These are phyloP conservation scores for Buphagus erythrorhynchus DNA, from an alignment of 2,797 vertebrate species.

Conservation along the genomic window DNA sequence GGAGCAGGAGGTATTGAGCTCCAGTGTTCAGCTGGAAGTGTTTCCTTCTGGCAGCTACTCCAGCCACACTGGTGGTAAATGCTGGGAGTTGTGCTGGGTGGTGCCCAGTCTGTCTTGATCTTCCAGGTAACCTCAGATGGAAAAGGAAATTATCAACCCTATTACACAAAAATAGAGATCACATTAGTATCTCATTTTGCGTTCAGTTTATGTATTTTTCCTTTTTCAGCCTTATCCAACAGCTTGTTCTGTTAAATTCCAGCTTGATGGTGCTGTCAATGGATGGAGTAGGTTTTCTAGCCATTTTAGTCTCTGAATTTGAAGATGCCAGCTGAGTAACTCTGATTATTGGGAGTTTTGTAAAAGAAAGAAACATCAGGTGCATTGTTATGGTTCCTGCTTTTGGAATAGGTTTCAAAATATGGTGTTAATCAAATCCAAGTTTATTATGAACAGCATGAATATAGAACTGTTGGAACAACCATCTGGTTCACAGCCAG, in stretches of 20 bases:
- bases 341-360: not conserved
- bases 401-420: not conserved
- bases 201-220: not conserved
- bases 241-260: not conserved
- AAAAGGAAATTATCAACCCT: not conserved
- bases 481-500: not conserved
- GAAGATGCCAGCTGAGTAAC: not conserved
- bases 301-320: not conserved
- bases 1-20: not conserved
- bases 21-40: not conserved
- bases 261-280: not conserved
- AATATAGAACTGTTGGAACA: not conserved
- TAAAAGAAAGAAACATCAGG: not conserved
- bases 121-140: not conserved
- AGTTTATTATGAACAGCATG: not conserved
- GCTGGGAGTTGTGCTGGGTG: not conserved
- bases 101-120: not conserved
- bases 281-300: not conserved
- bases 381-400: not conserved
- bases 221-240: not conserved
- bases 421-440: too few species aligned
- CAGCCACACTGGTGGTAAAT: fast-evolving
- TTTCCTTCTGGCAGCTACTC: not conserved
- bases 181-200: not conserved
- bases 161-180: not conserved